Percentiles rank a stretch among this genome's conserved stretches.
These are phyloP conservation scores for Acipenser ruthenus DNA, from an alignment of 2,797 vertebrate genomes.

Conservation along the genomic window DNA sequence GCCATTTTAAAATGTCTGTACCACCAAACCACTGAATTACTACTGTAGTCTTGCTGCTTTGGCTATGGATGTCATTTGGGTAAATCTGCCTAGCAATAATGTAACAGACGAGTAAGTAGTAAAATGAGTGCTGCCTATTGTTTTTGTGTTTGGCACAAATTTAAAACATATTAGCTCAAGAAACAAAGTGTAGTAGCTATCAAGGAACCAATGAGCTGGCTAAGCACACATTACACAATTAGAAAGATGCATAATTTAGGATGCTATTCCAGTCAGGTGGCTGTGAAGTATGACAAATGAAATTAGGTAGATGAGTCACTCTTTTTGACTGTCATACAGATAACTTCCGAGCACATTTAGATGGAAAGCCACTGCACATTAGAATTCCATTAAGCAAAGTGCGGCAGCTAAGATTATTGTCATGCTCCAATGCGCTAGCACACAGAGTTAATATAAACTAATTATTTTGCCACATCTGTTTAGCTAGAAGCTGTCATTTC, in stretches of 20 bases:
- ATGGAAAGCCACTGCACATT: not conserved
- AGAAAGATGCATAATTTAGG: not conserved
- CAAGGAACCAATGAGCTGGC: not conserved
- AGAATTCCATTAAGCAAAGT: slow-evolving; percentile 17
- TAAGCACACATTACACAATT: not conserved
- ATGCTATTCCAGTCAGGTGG: not conserved
- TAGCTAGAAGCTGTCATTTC: slow-evolving; percentile 9
- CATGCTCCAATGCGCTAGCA: slow-evolving; percentile 21
- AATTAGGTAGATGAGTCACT: not conserved
- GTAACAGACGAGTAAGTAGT: too few species aligned
- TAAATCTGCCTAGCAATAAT: too few species aligned
- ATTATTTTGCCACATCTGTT: slow-evolving; percentile 29
- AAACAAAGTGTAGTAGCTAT: not conserved
- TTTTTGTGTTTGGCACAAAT: too few species aligned
- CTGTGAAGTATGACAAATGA: not conserved
- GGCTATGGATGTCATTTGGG: too few species aligned
- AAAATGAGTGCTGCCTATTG: too few species aligned
- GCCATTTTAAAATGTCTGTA: too few species aligned
- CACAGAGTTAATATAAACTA: slow-evolving; percentile 28
- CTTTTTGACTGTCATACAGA: not conserved
- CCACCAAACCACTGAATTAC: too few species aligned
- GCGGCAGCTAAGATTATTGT: slow-evolving; percentile 24
- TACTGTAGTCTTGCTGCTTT: too few species aligned
- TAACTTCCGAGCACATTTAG: not conserved
- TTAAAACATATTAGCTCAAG: not conserved